Base-by-base conservation (phyloP, 2,113 vertebrate species). In the Pachycephala philippinensis region DNA sequence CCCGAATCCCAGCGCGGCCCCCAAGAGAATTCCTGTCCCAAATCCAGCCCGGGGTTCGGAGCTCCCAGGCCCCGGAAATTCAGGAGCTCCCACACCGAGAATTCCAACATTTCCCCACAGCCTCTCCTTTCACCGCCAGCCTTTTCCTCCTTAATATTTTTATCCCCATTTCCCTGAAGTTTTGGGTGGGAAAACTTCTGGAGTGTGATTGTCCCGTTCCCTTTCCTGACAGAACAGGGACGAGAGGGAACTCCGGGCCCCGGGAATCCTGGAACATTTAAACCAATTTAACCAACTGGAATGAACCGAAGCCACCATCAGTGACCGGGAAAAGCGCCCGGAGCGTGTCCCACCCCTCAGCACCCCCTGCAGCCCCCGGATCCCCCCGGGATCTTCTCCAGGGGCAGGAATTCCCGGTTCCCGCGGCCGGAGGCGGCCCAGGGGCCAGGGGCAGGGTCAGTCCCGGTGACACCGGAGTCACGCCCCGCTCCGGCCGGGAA, bases 391-490 rank as follows among this genome's bases (percentile, higher is more conserved):
- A 5, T 22, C 37, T 40, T 39, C 61, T 57, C 54, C 57, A 33
- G 53, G 10, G 7, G 24, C 68, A 77, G 64, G 6, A 40, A 28
- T n/a, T 35, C 72, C 61, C 0, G 4, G 10, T 10, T 11, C 30
- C 31, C 1, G 2, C 6, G 35, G 18, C 44, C 37, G 54, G 28
- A 49, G 44, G 17, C 33, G 9, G 18, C 30, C 20, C 12, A 19
- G 74, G 40, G 40, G 13, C 37, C 27, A n/a, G n/a, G n/a, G 9
- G 49, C 35, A 37, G 86, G 66, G 71, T 30, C 37, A 12, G 63
- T 24, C 30, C 71, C 49, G 6, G 64, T 6, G 35, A 50, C 15
- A 0, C 2, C 5, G 0, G 1, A 5, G n/a, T 50, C 26, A 53
- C 61, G 21, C 45, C 90, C 71, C 11, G 0, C 9, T 20, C 52